A percentile compares a stretch with the other conserved stretches of the same genome.
phyloP scores from a whole-genome alignment of 2,113 vertebrate genomes.

The Trichomycterus rosablanca region DNA sequence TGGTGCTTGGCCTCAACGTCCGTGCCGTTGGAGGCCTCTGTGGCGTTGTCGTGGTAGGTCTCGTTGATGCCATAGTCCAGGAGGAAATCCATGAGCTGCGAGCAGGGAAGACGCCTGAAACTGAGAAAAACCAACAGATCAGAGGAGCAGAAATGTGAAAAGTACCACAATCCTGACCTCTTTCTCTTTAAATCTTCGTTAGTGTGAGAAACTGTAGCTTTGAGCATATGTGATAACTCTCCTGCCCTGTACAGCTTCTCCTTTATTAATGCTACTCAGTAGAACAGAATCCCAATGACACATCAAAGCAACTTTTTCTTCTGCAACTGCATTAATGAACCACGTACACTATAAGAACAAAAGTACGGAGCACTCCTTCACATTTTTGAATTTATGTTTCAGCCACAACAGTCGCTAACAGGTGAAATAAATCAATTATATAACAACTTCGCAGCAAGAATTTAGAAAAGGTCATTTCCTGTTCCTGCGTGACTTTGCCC shows the following conservation, averaged over 20 bases:
- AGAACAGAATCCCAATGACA: neutral
- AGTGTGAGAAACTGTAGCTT: neutral
- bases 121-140: conserved; percentile 2
- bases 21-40: conserved; percentile 76
- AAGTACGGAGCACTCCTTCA: too few relatives aligned
- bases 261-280: too few relatives aligned
- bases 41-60: conserved; percentile 75
- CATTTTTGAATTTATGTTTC: too few relatives aligned
- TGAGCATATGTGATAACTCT: too few relatives aligned
- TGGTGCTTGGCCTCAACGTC: conserved; percentile 66
- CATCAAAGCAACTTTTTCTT: neutral
- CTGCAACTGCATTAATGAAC: neutral
- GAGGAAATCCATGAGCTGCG: conserved; percentile 85
- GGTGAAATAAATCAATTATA: too few relatives aligned
- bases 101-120: conserved; percentile 61
- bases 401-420: too few relatives aligned
- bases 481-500: too few relatives aligned
- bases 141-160: neutral
- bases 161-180: neutral
- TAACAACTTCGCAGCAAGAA: too few relatives aligned
- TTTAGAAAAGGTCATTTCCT: too few relatives aligned
- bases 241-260: too few relatives aligned
- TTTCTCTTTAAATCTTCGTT: neutral
- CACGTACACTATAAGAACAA: too few relatives aligned
- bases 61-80: conserved; percentile 84